phyloP scores from a whole-genome alignment of 2,888 invertebrate species.

The Protonemura montana region DNA sequence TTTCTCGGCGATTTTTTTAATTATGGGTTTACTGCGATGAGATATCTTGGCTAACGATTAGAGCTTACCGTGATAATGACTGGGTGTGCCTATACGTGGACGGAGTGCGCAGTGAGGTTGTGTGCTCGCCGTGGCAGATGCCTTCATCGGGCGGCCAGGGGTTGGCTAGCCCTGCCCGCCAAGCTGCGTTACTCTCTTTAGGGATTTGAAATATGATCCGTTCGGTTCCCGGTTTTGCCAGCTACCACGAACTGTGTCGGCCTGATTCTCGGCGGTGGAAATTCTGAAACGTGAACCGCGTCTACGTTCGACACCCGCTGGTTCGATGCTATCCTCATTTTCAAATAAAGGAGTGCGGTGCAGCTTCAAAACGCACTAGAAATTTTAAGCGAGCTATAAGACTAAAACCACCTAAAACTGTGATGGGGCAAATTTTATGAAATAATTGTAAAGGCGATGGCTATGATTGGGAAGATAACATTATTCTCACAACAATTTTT shows the following conservation, averaged over 20 bases:
- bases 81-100: background rate
- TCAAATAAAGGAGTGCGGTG: background rate
- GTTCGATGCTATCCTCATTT: background rate
- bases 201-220: conserved; percentile 7
- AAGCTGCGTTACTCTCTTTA: background rate
- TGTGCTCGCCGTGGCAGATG: background rate
- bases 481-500: background rate
- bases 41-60: background rate
- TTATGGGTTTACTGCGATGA: background rate
- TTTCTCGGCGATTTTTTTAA: background rate
- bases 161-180: background rate
- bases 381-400: background rate
- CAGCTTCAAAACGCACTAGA: background rate
- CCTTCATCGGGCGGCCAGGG: background rate
- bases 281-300: background rate
- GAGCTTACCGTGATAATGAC: background rate
- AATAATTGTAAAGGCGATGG: background rate
- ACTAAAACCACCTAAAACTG: background rate
- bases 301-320: background rate
- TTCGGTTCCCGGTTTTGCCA: background rate
- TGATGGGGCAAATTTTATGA: background rate
- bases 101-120: background rate
- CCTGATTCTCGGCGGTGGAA: background rate
- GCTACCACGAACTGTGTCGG: background rate
- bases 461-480: background rate